Base-by-base conservation (phyloP, 2,113 vertebrate genomes). In the Xerus inauris region DNA sequence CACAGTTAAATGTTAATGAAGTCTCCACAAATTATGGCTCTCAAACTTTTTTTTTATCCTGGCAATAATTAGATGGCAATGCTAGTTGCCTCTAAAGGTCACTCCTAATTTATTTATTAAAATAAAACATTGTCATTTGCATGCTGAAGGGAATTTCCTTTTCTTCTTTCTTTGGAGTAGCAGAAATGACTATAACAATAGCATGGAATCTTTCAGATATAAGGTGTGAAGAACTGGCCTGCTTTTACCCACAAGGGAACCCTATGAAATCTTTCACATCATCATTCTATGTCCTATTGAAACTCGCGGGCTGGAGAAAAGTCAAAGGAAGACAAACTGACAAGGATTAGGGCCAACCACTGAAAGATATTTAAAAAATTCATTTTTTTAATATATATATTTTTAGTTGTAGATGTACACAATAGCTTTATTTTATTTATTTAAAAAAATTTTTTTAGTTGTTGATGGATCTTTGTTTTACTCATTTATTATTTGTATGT, bases 21-120 rank as follows among this genome's bases (percentile, higher is more conserved):
- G 94, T 93, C 67, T 92, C 73, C n/a, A 94, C 54, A 91, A 93
- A 95, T 79, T 85, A 93, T 45, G 54, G 67, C 20, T 91, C 59
- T 82, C n/a, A n/a, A 5, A 8, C 57, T 16, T 89, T 65, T 59
- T 87, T 79, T 51, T 76, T 49, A 35, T 49, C 32, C n/a, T 89
- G 32, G 92, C 30, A 82, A 93, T 94, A 96, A 97, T 80, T 87
- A 94, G 45, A 79, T 45, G 81, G 93, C 47, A 93, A 93, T 42
- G 12, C 67, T 82, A 97, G 67, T n/a, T 95, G 86, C 75, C 82
- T 83, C 91, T 69, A 96, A 97, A 97, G 94, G 94, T 93, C 89
- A 93, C 49, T 91, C 32, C 57, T 79, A 69, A 96, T 83, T 94
- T 93, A n/a, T n/a, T n/a, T n/a, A 93, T 73, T 81, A 97, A 96